Conservation (phyloP, 2,888 invertebrate genomes). For the Oasisia sp. region DNA sequence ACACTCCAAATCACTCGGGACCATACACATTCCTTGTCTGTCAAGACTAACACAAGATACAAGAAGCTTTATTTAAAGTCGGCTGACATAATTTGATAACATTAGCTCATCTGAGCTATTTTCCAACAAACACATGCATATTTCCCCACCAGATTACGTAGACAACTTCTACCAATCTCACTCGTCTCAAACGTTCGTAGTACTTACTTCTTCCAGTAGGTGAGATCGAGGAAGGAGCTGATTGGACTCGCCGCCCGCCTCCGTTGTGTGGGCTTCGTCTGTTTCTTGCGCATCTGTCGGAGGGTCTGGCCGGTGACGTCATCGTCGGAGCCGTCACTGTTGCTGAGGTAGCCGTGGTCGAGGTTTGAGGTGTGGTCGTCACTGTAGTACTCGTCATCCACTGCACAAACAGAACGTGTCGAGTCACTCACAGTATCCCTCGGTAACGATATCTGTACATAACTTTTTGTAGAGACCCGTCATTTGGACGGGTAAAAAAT, state of each 20-base stretch:
- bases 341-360: constrained; percentile 45
- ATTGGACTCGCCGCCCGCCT: constrained; percentile 29
- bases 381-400: constrained; percentile 19
- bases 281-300: constrained; percentile 36
- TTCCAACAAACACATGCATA: background rate
- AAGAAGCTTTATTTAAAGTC: background rate
- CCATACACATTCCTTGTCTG: background rate
- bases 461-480: too few relatives aligned
- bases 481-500: too few relatives aligned
- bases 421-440: background rate
- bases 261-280: constrained; percentile 35
- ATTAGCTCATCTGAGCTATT: too few relatives aligned
- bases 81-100: too few relatives aligned
- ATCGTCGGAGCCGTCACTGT: constrained; percentile 51
- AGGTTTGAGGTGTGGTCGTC: background rate
- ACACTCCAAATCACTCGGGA: background rate
- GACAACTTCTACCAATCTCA: background rate
- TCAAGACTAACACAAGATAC: background rate
- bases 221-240: constrained; percentile 73
- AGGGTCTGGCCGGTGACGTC: constrained; percentile 35
- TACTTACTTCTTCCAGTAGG: constrained; percentile 76
- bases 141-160: background rate
- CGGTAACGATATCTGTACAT: background rate
- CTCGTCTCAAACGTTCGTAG: background rate
- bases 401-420: background rate